phyloP scores from a whole-genome alignment of 2,797 vertebrate species.

The Carcharodon carcharias region DNA sequence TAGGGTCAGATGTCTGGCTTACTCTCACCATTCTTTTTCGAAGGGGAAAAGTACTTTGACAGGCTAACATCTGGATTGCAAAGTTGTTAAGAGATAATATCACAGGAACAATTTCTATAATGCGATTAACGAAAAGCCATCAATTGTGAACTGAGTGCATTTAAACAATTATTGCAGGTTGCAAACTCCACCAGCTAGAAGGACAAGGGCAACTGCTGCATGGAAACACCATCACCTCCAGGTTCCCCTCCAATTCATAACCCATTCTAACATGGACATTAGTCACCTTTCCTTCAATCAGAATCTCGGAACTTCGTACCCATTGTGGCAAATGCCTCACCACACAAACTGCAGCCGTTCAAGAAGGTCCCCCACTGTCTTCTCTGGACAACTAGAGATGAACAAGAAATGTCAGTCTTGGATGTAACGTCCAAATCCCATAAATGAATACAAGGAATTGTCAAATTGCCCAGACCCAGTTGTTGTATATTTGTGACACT shows the following conservation, averaged over 20 bases:
- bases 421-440: neutral
- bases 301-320: neutral
- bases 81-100: neutral
- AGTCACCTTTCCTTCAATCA: neutral
- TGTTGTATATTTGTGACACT: neutral
- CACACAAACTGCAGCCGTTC: neutral
- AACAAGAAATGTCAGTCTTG: neutral
- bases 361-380: neutral
- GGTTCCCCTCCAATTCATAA: neutral
- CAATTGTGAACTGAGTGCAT: neutral
- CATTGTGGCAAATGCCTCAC: neutral
- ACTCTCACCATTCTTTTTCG: neutral
- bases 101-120: neutral
- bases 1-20: neutral
- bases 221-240: neutral
- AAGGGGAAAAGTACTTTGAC: neutral
- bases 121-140: neutral
- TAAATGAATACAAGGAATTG: neutral
- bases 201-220: neutral
- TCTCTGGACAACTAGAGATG: neutral
- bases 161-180: neutral
- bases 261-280: neutral
- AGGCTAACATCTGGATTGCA: neutral
- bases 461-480: neutral
- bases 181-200: neutral